Evolutionary conservation across 1,140 invertebrate species (phyloP).

Genomic region (Bombus picipes): DNA sequence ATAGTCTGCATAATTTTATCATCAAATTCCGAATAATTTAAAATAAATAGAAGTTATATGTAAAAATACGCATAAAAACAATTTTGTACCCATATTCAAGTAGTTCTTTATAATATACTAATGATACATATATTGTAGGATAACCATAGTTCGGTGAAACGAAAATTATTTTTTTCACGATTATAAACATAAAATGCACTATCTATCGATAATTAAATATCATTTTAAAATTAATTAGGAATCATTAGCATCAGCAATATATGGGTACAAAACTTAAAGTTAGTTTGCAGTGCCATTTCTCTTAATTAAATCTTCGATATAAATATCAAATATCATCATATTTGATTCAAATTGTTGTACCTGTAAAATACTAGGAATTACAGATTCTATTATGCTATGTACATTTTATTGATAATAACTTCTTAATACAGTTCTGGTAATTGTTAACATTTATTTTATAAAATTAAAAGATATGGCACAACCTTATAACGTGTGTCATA

Average conservation of each 20-base stretch:
- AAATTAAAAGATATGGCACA: conserved; percentile 44
- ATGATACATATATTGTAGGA: not conserved
- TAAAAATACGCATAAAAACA: conserved; percentile 43
- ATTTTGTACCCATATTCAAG: conserved; percentile 66
- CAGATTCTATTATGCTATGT: not conserved
- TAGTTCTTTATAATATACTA: too few relatives aligned
- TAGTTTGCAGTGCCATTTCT: conserved; percentile 62
- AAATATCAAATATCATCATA: not conserved
- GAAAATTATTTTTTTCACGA: too few relatives aligned
- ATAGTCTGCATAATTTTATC: conserved; percentile 39
- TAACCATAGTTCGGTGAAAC: not conserved
- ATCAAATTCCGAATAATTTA: conserved; percentile 49
- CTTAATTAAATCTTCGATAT: not conserved
- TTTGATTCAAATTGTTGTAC: not conserved
- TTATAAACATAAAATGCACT: not conserved
- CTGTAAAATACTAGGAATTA: not conserved
- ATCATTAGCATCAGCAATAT: conserved; percentile 3
- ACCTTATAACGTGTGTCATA: not conserved
- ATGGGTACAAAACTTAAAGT: conserved; percentile 64
- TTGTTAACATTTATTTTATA: not conserved
- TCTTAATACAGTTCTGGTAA: not conserved
- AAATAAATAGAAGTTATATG: conserved; percentile 50
- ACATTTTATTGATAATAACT: not conserved
- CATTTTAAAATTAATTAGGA: not conserved
- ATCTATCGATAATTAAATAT: not conserved